phyloP scores from a whole-genome alignment of 2,797 vertebrate species.

The Glyptemys insculpta region DNA sequence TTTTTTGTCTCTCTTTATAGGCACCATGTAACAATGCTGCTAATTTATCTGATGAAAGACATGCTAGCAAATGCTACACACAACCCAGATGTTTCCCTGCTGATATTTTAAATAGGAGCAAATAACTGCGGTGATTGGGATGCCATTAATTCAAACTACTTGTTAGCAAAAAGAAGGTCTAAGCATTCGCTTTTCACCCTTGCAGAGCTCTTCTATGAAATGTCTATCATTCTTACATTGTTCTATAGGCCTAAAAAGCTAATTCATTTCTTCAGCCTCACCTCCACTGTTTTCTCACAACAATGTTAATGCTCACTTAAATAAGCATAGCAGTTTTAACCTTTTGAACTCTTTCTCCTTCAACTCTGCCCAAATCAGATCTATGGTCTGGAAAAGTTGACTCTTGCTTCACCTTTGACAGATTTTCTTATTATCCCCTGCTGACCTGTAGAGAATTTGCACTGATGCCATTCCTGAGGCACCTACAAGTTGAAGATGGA shows the following conservation, averaged over 20 bases:
- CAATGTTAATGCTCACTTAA: constrained; percentile 46
- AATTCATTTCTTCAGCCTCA: constrained; percentile 1
- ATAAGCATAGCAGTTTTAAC: constrained; percentile 60
- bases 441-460: constrained; percentile 54
- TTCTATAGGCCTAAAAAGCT: constrained; percentile 35
- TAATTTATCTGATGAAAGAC: constrained; percentile 74
- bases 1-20: constrained; percentile 59
- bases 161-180: constrained; percentile 40
- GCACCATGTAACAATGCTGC: constrained; percentile 65
- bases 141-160: constrained; percentile 50
- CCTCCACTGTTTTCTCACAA: constrained; percentile 53
- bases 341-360: constrained; percentile 60
- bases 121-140: constrained; percentile 48
- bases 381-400: constrained; percentile 46
- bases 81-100: constrained; percentile 76
- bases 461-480: constrained; percentile 59
- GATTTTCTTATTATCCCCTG: constrained; percentile 60
- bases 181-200: constrained; percentile 21
- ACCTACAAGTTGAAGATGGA: constrained; percentile 57
- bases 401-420: constrained; percentile 58
- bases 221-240: background rate
- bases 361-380: constrained; percentile 51
- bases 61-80: constrained; percentile 18
- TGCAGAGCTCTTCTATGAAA: background rate
- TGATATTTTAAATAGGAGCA: constrained; percentile 69